Evolutionary conservation across 30 jellyfish, hydroid and myxozoan genomes (phyloP).

Genomic region (Haliclystus octoradiatus): DNA sequence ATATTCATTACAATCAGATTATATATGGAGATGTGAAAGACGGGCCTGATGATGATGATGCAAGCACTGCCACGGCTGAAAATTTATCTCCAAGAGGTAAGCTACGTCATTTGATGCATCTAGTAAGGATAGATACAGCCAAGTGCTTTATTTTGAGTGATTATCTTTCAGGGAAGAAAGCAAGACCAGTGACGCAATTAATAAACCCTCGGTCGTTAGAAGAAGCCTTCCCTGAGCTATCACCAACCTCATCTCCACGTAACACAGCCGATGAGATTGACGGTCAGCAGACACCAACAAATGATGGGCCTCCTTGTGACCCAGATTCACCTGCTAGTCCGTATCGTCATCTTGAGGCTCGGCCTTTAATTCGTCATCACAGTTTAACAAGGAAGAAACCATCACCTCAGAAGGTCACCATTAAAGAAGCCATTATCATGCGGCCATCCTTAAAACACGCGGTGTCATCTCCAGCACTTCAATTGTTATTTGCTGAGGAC

Average conservation of each 20-base stretch:
- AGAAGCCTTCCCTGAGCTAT: conserved; percentile 38
- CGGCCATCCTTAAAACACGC: conserved; percentile 44
- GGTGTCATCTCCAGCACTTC: conserved; percentile 79
- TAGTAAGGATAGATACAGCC: too few relatives aligned
- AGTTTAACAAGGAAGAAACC: conserved; percentile 32
- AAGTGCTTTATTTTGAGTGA: too few relatives aligned
- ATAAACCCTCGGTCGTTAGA: conserved; percentile 19
- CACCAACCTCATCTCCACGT: neutral
- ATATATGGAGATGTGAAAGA: conserved; percentile 22
- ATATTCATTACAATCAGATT: conserved; percentile 56
- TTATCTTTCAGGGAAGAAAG: too few relatives aligned
- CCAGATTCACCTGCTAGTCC: conserved; percentile 26
- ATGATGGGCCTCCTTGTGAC: neutral
- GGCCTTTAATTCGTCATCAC: conserved; percentile 39
- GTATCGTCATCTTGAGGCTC: conserved; percentile 51
- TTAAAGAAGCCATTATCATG: neutral
- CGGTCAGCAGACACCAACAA: neutral
- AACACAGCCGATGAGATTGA: neutral
- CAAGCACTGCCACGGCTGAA: neutral
- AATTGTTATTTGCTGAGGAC: conserved; percentile 53
- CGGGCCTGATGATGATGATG: neutral
- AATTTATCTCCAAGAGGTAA: conserved; percentile 4
- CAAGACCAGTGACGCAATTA: conserved; percentile 58
- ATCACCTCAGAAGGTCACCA: conserved; percentile 25
- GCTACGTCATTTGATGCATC: too few relatives aligned